phyloP scores from a whole-genome alignment of 2,888 invertebrate genomes.

The Antheraea yamamai region DNA sequence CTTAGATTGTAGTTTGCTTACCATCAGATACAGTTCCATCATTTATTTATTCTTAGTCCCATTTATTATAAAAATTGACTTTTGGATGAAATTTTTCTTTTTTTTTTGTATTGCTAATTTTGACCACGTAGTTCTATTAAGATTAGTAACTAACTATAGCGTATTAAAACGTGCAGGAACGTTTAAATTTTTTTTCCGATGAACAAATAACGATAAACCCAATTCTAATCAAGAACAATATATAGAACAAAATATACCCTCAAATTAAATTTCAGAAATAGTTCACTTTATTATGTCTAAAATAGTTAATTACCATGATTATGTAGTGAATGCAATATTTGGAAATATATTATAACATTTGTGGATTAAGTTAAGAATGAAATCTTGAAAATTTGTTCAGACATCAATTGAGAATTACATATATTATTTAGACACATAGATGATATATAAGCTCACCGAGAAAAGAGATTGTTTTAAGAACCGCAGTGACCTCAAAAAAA shows the following conservation, averaged over 20 bases:
- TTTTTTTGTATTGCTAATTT: neutral
- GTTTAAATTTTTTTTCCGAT: neutral
- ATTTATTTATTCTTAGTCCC: no score
- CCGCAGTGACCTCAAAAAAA: neutral
- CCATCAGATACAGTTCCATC: no score
- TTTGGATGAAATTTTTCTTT: no score
- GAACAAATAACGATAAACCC: neutral
- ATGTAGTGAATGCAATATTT: neutral
- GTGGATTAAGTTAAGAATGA: neutral
- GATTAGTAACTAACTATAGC: neutral
- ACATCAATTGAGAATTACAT: no score
- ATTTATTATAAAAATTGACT: no score
- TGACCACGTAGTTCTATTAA: neutral
- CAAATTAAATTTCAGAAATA: neutral
- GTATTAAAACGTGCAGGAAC: neutral
- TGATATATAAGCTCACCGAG: no score
- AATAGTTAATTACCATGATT: neutral
- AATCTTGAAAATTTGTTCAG: neutral
- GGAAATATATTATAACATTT: neutral
- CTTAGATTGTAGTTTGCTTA: no score
- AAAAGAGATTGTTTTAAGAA: no score
- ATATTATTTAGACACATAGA: no score
- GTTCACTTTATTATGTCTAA: neutral
- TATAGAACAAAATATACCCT: neutral
- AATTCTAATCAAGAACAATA: neutral